Conservation (phyloP, 2,888 invertebrate genomes). For the Axea sp. region DNA sequence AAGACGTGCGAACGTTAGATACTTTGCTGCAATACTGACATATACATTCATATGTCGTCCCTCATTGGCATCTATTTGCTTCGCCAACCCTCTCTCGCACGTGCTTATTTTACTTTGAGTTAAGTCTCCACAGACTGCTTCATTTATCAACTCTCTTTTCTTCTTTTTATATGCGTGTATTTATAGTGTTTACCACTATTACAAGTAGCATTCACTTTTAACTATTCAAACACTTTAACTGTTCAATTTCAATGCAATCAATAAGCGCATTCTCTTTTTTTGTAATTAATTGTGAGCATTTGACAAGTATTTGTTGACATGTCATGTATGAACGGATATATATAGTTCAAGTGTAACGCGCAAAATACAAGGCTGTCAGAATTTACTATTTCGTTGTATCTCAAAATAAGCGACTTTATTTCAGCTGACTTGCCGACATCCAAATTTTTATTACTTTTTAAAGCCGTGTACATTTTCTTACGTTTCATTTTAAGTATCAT, state of each 20-base stretch:
- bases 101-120: slow-evolving; percentile 41
- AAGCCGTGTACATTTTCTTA: neutral
- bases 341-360: slow-evolving; percentile 14
- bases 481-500: neutral
- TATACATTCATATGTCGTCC: slow-evolving; percentile 23
- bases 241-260: slow-evolving; percentile 11
- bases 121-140: slow-evolving; percentile 34
- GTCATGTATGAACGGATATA: slow-evolving; percentile 11
- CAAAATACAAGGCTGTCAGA: slow-evolving; percentile 16
- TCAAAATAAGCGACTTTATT: slow-evolving; percentile 34
- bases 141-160: slow-evolving; percentile 38
- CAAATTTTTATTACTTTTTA: slow-evolving; percentile 6
- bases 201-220: slow-evolving; percentile 6
- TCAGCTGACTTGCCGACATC: neutral
- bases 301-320: slow-evolving; percentile 22
- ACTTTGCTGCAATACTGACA: slow-evolving; percentile 27
- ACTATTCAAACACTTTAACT: neutral
- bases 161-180: slow-evolving; percentile 17
- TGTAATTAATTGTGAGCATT: neutral
- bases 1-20: slow-evolving; percentile 5
- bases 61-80: slow-evolving; percentile 30
- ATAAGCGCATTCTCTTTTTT: neutral
- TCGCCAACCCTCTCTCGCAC: slow-evolving; percentile 34
- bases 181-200: slow-evolving; percentile 30
- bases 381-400: slow-evolving; percentile 7